Evolutionary conservation across 2,797 vertebrate genomes (phyloP).

Genomic region (Erethizon dorsatum): DNA sequence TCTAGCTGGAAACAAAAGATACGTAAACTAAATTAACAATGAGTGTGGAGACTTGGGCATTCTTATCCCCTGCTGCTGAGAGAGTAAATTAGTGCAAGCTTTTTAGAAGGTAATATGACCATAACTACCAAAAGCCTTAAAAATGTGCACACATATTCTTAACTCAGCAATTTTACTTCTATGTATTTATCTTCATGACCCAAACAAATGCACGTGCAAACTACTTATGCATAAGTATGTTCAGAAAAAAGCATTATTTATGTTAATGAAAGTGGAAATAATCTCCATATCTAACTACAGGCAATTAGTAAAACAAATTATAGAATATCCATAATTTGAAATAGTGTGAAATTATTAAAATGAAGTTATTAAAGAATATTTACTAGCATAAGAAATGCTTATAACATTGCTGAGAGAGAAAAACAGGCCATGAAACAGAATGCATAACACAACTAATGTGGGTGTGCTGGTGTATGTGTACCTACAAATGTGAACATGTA

Average conservation of each 20-base stretch:
- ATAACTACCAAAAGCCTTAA: slow-evolving; percentile 70
- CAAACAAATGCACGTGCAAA: slow-evolving; percentile 64
- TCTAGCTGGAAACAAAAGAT: slow-evolving; percentile 64
- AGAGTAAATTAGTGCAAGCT: slow-evolving; percentile 38
- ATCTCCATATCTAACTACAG: slow-evolving; percentile 64
- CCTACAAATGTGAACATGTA: background rate
- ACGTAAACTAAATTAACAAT: slow-evolving; percentile 78
- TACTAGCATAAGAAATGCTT: slow-evolving; percentile 22
- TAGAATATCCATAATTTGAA: background rate
- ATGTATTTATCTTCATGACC: slow-evolving; percentile 66
- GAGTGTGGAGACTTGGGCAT: slow-evolving; percentile 65
- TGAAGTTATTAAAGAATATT: slow-evolving; percentile 60
- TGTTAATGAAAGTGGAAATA: slow-evolving; percentile 68
- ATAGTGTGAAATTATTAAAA: slow-evolving; percentile 40
- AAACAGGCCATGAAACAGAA: background rate
- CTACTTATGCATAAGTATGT: slow-evolving; percentile 59
- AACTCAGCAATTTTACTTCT: slow-evolving; percentile 71
- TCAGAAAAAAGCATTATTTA: slow-evolving; percentile 63
- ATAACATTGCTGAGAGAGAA: background rate
- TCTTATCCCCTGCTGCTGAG: slow-evolving; percentile 7
- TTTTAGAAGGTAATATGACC: slow-evolving; percentile 65
- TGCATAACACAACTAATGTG: background rate
- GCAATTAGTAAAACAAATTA: slow-evolving; percentile 60
- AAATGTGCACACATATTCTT: slow-evolving; percentile 5
- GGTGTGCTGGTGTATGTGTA: background rate